Base-by-base conservation (phyloP, 2,888 invertebrate species). In the Lacanobia wlatinum region DNA sequence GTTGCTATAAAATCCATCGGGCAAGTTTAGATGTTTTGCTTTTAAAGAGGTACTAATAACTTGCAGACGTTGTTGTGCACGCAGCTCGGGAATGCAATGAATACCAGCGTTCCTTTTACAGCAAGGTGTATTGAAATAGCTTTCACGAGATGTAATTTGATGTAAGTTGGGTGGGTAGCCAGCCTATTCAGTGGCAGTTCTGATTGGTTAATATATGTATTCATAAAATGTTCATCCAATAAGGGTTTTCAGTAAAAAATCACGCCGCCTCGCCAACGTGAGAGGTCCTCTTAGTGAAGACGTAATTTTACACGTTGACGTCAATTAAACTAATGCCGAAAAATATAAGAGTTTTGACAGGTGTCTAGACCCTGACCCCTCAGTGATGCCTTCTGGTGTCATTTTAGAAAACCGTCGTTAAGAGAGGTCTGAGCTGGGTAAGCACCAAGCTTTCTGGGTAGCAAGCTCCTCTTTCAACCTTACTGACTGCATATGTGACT, bases 21-120 rank as follows among this genome's bases (percentile, higher is more conserved):
- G 23, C 16, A 64, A 71, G 61, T 76, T 79, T 82, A 63, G 28
- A 60, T 73, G 79, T 73, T 83, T 83, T 60, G 69, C 52, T 79
- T 80, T 48, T 38, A 53, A 68, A 83, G 80, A 67, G 63, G 48
- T 50, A 67, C 63, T 64, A 48, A 43, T 63, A 38, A 64, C 70
- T 12, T 53, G n/a, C 40, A 48, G 21, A 72, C 53, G 34, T 59
- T 38, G 71, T 40, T 18, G 43, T 70, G 43, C 18, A 70, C 21
- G 34, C 3, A 12, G 0, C 46, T 38, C 34, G 38, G 14, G 14
- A 21, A 46, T 77, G 70, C 14, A 52, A 18, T 38, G 10, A 14
- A 12, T 58, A 7, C 18, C 6, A 16, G 28, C 28, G 28, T 28
- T 28, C 28, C 34, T 34, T 34, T 34, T 34, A 5, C 34, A 34